phyloP scores from a whole-genome alignment of 2,888 invertebrate genomes.

The Aleiodes testaceus region DNA sequence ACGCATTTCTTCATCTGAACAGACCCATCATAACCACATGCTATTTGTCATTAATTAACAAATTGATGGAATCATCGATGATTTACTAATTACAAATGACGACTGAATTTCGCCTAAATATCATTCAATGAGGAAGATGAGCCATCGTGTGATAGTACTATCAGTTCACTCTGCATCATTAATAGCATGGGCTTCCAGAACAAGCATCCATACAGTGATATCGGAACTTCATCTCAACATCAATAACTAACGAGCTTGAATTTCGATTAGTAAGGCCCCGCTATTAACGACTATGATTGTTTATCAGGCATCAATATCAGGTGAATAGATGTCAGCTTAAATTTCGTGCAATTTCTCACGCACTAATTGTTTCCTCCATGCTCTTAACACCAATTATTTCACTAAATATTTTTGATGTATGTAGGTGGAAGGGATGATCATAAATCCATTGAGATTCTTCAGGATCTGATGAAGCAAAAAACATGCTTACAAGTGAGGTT shows the following conservation, averaged over 20 bases:
- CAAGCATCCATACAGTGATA: constrained; percentile 15
- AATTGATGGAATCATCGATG: background rate
- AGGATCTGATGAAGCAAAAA: no score
- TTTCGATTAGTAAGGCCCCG: constrained; percentile 23
- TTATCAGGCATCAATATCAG: constrained; percentile 19
- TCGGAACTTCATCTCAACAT: background rate
- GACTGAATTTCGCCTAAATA: background rate
- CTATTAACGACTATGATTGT: background rate
- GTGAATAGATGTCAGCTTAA: background rate
- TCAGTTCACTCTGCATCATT: constrained; percentile 24
- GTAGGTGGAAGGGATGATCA: no score
- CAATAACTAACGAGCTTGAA: constrained; percentile 17
- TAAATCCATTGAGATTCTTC: no score
- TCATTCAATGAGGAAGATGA: constrained; percentile 3
- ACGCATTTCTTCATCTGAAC: background rate
- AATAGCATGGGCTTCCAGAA: constrained; percentile 10
- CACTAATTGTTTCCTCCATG: background rate
- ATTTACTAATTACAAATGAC: constrained; percentile 15
- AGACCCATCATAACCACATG: no score
- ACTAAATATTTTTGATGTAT: background rate
- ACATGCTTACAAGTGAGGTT: no score
- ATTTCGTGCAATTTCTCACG: background rate
- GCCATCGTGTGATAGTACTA: constrained; percentile 13
- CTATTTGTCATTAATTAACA: background rate
- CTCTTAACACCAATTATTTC: background rate